Conservation (phyloP, 2,113 vertebrate species). For the Ascaphus truei region DNA sequence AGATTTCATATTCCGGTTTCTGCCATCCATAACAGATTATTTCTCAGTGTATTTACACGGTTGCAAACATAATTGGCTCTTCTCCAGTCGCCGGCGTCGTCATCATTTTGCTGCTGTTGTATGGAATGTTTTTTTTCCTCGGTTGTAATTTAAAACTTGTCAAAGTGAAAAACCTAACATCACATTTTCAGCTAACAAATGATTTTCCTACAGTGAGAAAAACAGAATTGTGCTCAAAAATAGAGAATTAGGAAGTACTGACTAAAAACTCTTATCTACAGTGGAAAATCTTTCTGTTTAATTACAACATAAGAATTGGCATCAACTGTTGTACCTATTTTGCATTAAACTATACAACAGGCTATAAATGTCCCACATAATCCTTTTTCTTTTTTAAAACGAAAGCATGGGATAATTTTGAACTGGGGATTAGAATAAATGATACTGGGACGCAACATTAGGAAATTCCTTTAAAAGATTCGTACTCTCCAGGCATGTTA, state of each 20-base stretch:
- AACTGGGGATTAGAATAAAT: constrained; percentile 15
- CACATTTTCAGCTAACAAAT: neutral
- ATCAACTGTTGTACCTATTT: too few relatives aligned
- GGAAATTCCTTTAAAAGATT: constrained; percentile 36
- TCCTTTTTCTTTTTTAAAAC: constrained; percentile 25
- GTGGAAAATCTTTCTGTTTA: too few relatives aligned
- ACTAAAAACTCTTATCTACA: too few relatives aligned
- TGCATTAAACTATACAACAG: too few relatives aligned
- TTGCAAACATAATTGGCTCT: too few relatives aligned
- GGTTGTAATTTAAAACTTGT: constrained; percentile 15
- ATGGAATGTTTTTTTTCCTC: constrained; percentile 5
- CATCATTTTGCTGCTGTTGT: neutral
- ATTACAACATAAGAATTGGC: too few relatives aligned
- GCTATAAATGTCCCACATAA: constrained; percentile 1
- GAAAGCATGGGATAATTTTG: constrained; percentile 9
- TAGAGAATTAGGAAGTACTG: too few relatives aligned
- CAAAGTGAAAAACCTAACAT: constrained; percentile 11
- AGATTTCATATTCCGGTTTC: too few relatives aligned
- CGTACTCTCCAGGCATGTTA: constrained; percentile 29
- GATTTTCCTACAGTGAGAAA: neutral
- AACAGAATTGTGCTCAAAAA: too few relatives aligned
- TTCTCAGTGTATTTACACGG: too few relatives aligned
- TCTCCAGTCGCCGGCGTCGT: too few relatives aligned
- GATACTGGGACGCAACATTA: constrained; percentile 16
- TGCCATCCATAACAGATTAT: too few relatives aligned